Evolutionary conservation across 2,888 invertebrate species (phyloP), one percentile per base, ranked within the genome.

Genomic region (Mechanitis mazaeus): DNA sequence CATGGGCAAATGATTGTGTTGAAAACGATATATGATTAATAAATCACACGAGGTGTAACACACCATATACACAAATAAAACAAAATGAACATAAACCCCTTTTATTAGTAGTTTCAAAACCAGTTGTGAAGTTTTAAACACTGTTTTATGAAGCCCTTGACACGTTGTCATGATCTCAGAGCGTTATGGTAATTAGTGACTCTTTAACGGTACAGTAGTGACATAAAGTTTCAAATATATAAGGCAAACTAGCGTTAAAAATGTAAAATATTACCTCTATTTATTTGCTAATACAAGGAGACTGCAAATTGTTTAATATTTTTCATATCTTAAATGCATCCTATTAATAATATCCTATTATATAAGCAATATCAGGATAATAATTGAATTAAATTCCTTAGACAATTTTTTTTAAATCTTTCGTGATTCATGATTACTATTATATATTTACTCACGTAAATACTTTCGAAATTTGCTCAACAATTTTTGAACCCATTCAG

Each of bases 1-100:
- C 64, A 70, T 72, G 75, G 76, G 81, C 81, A 79, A 80, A 76
- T 74, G 73, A 71, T 64, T 64, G 60, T 63, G 68, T 68, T 67
- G 55, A 64, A 70, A 59, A 12, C 59, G 64, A 58, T 54, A 20
- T 20, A 60, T 59, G 35, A 63, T 53, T 55, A 56, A 64, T 38
- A 58, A 59, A 59, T 63, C 45, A 65, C 42, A 31, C 50, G 7
- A 31, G 9, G 7, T n/a, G 50, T 50, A 50, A 50, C 2, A 50
- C 20, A 20, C 20, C 42, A 31, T 9, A 31, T 50, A 31, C 7
- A 28, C 28, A 50, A 42, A 9, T 9, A 31, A 31, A 20, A 47
- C 12, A 6, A 20, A n/a, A n/a, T 20, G n/a, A 1, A 20, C 20
- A 47, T 20, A 6, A 6, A 47, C 6, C 47, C 50, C 50, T 31